Percentiles rank a stretch among this genome's conserved stretches.
Evolutionary conservation across 2,113 vertebrate species (phyloP).

Genomic region (Passer domesticus): DNA sequence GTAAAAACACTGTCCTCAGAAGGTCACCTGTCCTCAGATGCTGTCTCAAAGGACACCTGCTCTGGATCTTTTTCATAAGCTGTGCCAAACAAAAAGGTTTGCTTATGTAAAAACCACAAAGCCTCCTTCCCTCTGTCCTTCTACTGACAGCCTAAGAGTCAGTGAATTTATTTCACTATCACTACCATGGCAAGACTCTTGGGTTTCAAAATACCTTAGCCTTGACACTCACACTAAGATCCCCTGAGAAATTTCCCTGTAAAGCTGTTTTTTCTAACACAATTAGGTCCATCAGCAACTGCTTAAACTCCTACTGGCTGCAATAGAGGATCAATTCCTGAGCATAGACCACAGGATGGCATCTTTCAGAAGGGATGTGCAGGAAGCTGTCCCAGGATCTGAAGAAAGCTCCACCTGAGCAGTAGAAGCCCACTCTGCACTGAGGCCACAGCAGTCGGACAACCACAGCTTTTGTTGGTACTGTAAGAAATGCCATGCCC

Average conservation of each 20-base stretch:
- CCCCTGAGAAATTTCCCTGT: neutral
- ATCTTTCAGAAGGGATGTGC: neutral
- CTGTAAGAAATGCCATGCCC: neutral
- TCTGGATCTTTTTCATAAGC: neutral
- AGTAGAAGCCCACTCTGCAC: neutral
- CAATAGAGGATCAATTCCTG: neutral
- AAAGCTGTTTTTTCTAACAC: neutral
- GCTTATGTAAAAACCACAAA: neutral
- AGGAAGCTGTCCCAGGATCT: neutral
- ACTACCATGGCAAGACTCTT: neutral
- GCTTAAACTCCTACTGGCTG: neutral
- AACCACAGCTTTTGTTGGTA: neutral
- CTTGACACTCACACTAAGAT: neutral
- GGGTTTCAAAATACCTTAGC: neutral
- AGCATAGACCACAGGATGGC: neutral
- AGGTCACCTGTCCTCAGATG: slow-evolving; percentile 5
- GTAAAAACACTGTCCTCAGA: neutral
- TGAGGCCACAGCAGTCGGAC: fast-evolving
- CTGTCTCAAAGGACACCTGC: neutral
- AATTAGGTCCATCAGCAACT: neutral
- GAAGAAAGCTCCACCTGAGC: neutral
- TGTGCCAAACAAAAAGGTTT: neutral
- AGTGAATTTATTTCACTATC: neutral
- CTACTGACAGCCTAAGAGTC: neutral
- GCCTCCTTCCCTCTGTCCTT: neutral